Conservation (phyloP, 2,113 vertebrate species). For the Sula dactylatra region DNA sequence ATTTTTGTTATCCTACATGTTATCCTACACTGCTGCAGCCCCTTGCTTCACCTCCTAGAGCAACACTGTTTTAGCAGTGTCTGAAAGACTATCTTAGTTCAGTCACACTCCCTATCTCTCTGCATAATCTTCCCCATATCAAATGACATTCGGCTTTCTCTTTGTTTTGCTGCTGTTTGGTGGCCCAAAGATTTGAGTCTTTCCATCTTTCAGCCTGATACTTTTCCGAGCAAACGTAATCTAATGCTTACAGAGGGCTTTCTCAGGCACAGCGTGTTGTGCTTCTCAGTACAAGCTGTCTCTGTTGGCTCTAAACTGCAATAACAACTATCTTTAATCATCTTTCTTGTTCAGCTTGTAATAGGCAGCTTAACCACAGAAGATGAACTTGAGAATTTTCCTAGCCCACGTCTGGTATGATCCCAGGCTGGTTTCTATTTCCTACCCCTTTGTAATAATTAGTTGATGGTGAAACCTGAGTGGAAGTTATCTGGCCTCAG, state of each 20-base stretch:
- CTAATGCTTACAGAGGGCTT: not conserved
- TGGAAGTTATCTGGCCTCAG: not conserved
- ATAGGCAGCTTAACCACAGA: not conserved
- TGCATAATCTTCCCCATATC: not conserved
- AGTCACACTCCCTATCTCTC: not conserved
- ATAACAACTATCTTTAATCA: constrained; percentile 49
- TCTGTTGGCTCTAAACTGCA: constrained; percentile 28
- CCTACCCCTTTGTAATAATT: not conserved
- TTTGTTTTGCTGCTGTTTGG: not conserved
- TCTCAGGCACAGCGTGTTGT: not conserved
- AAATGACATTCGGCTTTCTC: not conserved
- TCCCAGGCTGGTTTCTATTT: not conserved
- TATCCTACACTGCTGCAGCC: not conserved
- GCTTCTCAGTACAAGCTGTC: constrained; percentile 26
- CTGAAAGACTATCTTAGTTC: not conserved
- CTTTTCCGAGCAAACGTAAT: not conserved
- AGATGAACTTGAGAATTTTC: constrained; percentile 32
- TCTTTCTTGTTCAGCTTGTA: not conserved
- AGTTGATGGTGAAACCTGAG: constrained; percentile 34
- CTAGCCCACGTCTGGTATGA: not conserved
- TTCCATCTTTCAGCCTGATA: not conserved
- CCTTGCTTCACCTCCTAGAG: not conserved
- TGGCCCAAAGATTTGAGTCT: not conserved
- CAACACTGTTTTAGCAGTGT: not conserved
- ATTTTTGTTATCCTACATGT: not conserved